These are phyloP conservation scores for Synanceia verrucosa DNA, from an alignment of 2,797 vertebrate species.

Conservation along the genomic window DNA sequence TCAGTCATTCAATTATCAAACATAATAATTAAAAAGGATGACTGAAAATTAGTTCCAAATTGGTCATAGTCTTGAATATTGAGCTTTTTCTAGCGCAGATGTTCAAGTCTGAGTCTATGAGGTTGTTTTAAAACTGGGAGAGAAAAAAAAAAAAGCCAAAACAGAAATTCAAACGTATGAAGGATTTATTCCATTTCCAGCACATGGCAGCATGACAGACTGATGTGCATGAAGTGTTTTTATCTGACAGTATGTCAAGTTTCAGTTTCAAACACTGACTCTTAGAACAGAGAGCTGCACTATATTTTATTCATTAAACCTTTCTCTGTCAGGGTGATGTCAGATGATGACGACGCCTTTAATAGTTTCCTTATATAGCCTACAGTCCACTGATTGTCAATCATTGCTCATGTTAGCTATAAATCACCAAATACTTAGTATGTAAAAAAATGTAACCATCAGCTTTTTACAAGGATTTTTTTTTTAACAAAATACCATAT, in stretches of 20 bases:
- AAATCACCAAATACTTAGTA: background rate
- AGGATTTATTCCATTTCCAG: background rate
- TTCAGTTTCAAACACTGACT: background rate
- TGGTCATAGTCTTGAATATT: background rate
- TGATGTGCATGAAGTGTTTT: background rate
- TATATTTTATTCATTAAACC: background rate
- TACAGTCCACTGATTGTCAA: background rate
- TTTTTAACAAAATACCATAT: too few species aligned
- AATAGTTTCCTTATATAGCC: background rate
- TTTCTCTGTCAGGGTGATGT: background rate
- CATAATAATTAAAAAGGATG: conserved; percentile 1
- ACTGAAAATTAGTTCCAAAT: background rate
- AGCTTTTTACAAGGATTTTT: too few species aligned
- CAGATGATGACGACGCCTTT: background rate
- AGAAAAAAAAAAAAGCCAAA: background rate
- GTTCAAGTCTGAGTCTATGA: background rate
- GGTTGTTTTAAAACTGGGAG: background rate
- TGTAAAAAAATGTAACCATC: too few species aligned
- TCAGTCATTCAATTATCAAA: background rate
- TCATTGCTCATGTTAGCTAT: background rate
- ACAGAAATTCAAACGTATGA: background rate
- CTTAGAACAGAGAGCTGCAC: background rate
- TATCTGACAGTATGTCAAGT: background rate
- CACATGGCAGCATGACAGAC: background rate
- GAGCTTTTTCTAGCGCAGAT: background rate